A percentile compares a stretch with the other conserved stretches of the same genome.
Evolutionary conservation across 2,797 vertebrate species (phyloP).

Genomic region (Gephyroberyx darwinii): DNA sequence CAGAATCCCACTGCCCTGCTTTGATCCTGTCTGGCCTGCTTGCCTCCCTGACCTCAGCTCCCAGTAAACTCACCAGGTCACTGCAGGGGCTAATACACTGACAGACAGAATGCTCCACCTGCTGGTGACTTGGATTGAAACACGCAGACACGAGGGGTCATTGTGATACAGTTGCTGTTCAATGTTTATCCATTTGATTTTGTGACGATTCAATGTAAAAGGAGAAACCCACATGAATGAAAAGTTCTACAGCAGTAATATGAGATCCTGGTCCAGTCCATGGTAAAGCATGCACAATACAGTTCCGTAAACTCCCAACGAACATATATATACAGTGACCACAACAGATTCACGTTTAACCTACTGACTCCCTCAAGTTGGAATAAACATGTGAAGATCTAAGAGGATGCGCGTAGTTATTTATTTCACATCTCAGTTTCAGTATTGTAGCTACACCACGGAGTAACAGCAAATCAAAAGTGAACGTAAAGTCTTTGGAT

Average conservation of each 20-base stretch:
- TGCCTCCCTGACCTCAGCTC: slow-evolving; percentile 7
- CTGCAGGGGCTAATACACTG: not conserved
- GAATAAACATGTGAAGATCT: slow-evolving; percentile 58
- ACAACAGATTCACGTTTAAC: slow-evolving; percentile 7
- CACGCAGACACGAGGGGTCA: slow-evolving; percentile 34
- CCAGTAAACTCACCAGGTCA: slow-evolving; percentile 10
- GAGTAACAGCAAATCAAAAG: slow-evolving; percentile 67
- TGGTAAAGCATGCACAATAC: slow-evolving; percentile 52
- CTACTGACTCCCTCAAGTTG: slow-evolving; percentile 13
- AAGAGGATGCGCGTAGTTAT: slow-evolving; percentile 64
- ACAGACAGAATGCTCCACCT: slow-evolving; percentile 69
- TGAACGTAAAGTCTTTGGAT: slow-evolving; percentile 70
- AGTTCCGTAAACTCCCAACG: slow-evolving; percentile 22
- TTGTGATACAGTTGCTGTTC: slow-evolving; percentile 25
- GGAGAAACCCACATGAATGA: slow-evolving; percentile 21
- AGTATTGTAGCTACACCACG: slow-evolving; percentile 61
- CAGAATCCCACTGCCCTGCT: slow-evolving; percentile 55
- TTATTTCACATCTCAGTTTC: slow-evolving; percentile 75
- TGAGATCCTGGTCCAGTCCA: slow-evolving; percentile 28
- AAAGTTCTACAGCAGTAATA: slow-evolving; percentile 50
- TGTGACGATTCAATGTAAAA: slow-evolving; percentile 9
- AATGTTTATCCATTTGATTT: slow-evolving; percentile 44
- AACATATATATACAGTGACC: slow-evolving; percentile 27
- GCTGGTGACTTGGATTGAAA: slow-evolving; percentile 62
- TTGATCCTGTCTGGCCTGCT: slow-evolving; percentile 68